phyloP scores from a whole-genome alignment of 2,113 vertebrate genomes.

The human region GRCh38 chr13:22235501-22236000 shows the following conservation, averaged over 20 bases:
- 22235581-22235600: not conserved
- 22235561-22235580: not conserved
- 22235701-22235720: not conserved
- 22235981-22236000: not conserved
- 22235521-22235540: constrained; percentile 76
- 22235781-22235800: constrained; percentile 54
- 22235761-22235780: constrained; percentile 47
- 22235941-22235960: not conserved
- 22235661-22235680: not conserved
- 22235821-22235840: constrained; percentile 68
- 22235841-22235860: constrained; percentile 38
- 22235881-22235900: not conserved
- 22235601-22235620: constrained; percentile 75
- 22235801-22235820: constrained; percentile 52
- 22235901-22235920: not conserved
- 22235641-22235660: constrained; percentile 65
- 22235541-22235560: constrained; percentile 63
- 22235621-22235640: constrained; percentile 54
- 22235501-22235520: constrained; percentile 46
- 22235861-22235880: not conserved
- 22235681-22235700: not conserved
- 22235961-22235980: not conserved
- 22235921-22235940: not conserved
- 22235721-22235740: not conserved
- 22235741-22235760: not conserved